Evolutionary conservation across 2,888 invertebrate genomes (phyloP), one percentile per base, ranked within the genome.

Genomic region (Sphecodes monilicornis): DNA sequence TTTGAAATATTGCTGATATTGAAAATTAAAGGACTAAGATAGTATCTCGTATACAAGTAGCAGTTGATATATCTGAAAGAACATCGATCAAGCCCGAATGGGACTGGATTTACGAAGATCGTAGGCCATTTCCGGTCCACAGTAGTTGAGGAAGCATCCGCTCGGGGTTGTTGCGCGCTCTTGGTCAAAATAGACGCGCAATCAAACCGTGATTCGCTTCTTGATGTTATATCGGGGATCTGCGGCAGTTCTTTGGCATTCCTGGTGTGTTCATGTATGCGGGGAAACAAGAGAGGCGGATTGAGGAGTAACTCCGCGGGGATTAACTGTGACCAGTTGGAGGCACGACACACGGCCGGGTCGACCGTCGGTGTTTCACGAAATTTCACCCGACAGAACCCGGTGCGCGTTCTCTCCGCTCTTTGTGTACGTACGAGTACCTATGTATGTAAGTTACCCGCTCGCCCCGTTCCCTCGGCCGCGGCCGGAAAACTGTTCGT

Each of bases 301-400:
- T 74, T 80, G 76, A 82, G 77, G 84, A 84, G 89, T 85, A 86
- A 81, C 82, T 85, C 60, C 32, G 78, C 89, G 18, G 75, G 86
- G 81, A 88, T 86, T 86, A 89, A 89, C 84, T 82, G 89, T 80
- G 89, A 91, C 89, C 91, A 90, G 91, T 92, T 88, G 81, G 84
- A 87, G 91, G 86, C 85, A 87, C 89, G 91, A 88, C 92, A 88
- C 91, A 89, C 89, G 74, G 80, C 84, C 85, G 91, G 88, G 79
- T 82, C 90, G 90, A 86, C 89, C 90, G 89, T 70, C 76, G 78
- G 69, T 54, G n/a, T 77, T 80, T 84, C 82, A 78, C 86, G 74
- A 85, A 89, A 89, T 86, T 71, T 81, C 80, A 57, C 1, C 66
- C 36, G 81, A 39, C 78, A 72, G 50, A 16, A 1, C 46, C 43